Conservation (phyloP, 2,113 vertebrate genomes). For the Cyanocitta stelleri region DNA sequence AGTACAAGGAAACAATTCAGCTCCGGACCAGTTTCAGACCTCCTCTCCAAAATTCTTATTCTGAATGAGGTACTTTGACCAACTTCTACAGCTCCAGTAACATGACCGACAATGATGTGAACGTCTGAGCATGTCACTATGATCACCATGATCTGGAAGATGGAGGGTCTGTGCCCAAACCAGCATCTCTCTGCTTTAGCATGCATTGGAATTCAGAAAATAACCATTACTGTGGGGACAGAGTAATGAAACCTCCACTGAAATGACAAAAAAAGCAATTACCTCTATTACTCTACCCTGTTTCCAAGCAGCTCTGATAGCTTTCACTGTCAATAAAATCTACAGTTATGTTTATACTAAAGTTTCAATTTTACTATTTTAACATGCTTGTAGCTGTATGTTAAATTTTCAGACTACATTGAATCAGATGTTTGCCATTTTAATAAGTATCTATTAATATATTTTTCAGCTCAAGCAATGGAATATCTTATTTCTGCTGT, state of each 20-base stretch:
- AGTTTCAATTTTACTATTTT: neutral
- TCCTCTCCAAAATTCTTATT: neutral
- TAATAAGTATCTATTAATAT: neutral
- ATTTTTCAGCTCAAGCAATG: neutral
- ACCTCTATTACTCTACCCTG: neutral
- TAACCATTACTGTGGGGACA: neutral
- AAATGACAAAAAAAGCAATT: neutral
- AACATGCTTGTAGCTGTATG: neutral
- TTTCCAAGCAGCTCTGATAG: neutral
- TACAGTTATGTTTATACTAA: neutral
- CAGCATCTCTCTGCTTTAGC: neutral
- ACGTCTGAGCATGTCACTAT: neutral
- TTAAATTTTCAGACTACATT: neutral
- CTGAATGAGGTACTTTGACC: neutral
- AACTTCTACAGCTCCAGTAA: neutral
- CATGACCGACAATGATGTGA: neutral
- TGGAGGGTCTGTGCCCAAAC: neutral
- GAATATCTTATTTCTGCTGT: neutral
- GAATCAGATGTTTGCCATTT: neutral
- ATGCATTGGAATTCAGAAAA: neutral
- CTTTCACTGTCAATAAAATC: neutral
- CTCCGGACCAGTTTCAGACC: neutral
- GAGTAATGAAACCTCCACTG: neutral
- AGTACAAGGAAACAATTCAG: neutral
- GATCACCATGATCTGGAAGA: neutral